These are phyloP conservation scores for Kuschelorhynchus macadamiae DNA, from an alignment of 2,888 invertebrate genomes.

Conservation along the genomic window DNA sequence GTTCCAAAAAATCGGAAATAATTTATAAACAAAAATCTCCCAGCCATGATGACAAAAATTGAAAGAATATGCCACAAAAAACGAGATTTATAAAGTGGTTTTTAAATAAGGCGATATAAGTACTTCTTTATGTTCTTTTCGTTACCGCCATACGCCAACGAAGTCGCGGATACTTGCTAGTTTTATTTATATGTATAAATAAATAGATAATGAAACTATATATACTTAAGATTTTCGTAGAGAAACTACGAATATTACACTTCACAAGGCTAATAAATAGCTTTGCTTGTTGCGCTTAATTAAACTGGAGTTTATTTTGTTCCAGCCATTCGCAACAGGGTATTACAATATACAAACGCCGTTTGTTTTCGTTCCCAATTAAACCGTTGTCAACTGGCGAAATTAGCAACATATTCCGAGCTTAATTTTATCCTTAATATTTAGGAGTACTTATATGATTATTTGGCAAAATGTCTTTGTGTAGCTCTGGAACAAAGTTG, in stretches of 20 bases:
- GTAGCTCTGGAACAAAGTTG: conserved; percentile 14
- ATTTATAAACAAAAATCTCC: too few relatives aligned
- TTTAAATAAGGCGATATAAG: too few relatives aligned
- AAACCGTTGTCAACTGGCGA: conserved; percentile 23
- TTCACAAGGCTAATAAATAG: background rate
- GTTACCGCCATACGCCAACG: too few relatives aligned
- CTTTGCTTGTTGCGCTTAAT: background rate
- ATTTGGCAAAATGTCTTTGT: conserved; percentile 29
- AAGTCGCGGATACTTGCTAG: too few relatives aligned
- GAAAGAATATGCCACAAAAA: too few relatives aligned
- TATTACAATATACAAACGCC: conserved; percentile 19
- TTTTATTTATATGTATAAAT: too few relatives aligned
- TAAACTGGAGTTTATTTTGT: conserved; percentile 5
- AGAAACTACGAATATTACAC: background rate
- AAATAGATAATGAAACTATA: too few relatives aligned
- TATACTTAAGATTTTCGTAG: too few relatives aligned
- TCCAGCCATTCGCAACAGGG: conserved; percentile 7
- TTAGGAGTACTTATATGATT: conserved; percentile 28
- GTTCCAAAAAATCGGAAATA: too few relatives aligned
- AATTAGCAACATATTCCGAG: conserved; percentile 30
- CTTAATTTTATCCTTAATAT: conserved; percentile 29
- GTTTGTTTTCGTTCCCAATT: conserved; percentile 18
- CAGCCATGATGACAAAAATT: too few relatives aligned
- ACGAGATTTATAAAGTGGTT: too few relatives aligned
- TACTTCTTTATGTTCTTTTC: too few relatives aligned